Base-by-base conservation (phyloP, 1,140 invertebrate species). In the Ostrea denselamellosa region DNA sequence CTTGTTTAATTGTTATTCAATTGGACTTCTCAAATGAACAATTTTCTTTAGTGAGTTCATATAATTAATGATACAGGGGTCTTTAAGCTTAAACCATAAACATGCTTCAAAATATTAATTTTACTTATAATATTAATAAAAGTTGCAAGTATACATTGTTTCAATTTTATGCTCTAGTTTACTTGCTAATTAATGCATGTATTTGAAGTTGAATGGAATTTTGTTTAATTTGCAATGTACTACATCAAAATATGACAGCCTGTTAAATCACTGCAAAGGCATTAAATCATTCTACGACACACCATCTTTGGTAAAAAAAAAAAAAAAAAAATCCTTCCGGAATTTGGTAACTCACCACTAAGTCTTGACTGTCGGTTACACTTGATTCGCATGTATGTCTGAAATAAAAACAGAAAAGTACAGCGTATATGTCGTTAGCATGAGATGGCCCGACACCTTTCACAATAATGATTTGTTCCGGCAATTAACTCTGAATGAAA, bases 331-430 rank as follows among this genome's bases (percentile, higher is more conserved):
- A 62, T 19, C n/a, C 19, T n/a, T 44, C 22, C 8, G n/a, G 81
- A 25, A 83, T 71, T 71, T 54, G 17, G 17, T 52, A 87, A 92
- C 93, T 94, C 91, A 95, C 94, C 91, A 88, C 92, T 93, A 83
- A 97, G 95, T 88, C 97, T 95, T 89, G 97, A 96, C 92, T 97
- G 97, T 91, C 97, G 95, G 93, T 98, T 98, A 71, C 96, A 96
- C 91, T 97, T 96, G 89, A 98, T 97, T 90, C 97, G 95, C 93
- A 97, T 97, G 94, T 97, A 98, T 28, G 97, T 97, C 96, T 96
- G 92, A 94, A 94, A 85, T 89, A 88, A 92, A 87, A 90, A 91
- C 34, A 44, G 34, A 44, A 17, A 85, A 91, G 19, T 65, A 88
- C 85, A 86, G 86, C 65, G 86, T 51, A 34, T 89, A 85, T 51